Evolutionary conservation across 1,140 invertebrate species (phyloP), one percentile per base, ranked within the genome.

Genomic region (Lordiphosa clarofinis): DNA sequence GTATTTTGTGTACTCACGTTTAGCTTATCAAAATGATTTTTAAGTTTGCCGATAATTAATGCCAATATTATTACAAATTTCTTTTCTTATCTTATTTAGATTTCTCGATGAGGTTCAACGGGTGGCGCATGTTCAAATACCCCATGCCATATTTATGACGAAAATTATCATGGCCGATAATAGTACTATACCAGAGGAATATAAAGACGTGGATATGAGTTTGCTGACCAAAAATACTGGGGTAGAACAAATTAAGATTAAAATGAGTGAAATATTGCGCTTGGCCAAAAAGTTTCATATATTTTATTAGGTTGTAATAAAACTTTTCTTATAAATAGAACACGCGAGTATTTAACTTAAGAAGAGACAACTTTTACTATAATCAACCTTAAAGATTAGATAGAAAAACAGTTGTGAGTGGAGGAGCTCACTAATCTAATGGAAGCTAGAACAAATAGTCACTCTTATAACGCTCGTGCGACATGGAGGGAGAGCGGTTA

Each of bases 71-170:
- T 10, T 6, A n/a, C 46, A 4, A 42, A n/a, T 39, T 8, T 1
- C 5, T 8, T 15, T 4, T 4, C 1, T 11, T 24, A 8, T 19
- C 42, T 40, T 24, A 49, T 47, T 15, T 44, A 88, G 87, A 33
- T 88, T 88, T 46, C 44, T 84, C 0, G 49, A 54, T 0, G 87
- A 88, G 63, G 64, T 88, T 5, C 43, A 75, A 28, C 48, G 61
- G 3, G 56, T 73, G 10, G 87, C 79, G 0, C 65, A 69, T 43
- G 8, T 87, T 1, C 68, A 88, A 55, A 39, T 88, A 1, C 64
- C 65, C 6, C 87, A 88, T 55, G 75, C 84, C 15, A 48, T 87
- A 2, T 76, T 84, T 52, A 88, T 88, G 87, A 76, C 64, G 8
- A 88, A 87, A 57, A 65, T 88, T 0, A 42, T 88, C 1, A 42